phyloP scores from a whole-genome alignment of 2,797 vertebrate species.

The Sparus aurata region DNA sequence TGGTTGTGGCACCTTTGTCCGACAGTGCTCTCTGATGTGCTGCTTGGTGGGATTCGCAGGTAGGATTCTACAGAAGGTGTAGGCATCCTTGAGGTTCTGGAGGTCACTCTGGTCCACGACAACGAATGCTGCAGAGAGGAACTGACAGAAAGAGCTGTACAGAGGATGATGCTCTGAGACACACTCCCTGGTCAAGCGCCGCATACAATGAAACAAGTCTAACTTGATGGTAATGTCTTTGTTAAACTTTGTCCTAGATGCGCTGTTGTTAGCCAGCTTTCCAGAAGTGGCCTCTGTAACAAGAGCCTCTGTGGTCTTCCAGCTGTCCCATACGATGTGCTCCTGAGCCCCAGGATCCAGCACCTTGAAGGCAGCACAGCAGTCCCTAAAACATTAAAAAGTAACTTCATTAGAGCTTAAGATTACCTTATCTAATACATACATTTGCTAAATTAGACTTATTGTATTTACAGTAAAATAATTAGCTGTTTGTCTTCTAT shows the following conservation, averaged over 20 bases:
- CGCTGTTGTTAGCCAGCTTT: background rate
- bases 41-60: slow-evolving; percentile 15
- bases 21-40: background rate
- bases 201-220: slow-evolving; percentile 12
- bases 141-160: background rate
- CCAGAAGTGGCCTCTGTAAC: background rate
- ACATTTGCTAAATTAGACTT: too few relatives aligned
- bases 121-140: background rate
- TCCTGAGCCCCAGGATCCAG: too few relatives aligned
- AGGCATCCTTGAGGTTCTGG: background rate
- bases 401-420: too few relatives aligned
- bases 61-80: background rate
- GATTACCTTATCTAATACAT: too few relatives aligned
- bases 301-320: background rate
- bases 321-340: background rate
- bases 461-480: too few relatives aligned
- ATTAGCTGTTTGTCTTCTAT: too few relatives aligned
- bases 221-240: background rate
- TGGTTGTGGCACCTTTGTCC: slow-evolving; percentile 4
- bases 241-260: background rate
- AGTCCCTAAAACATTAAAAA: too few relatives aligned
- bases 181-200: background rate
- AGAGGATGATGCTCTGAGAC: slow-evolving; percentile 8
- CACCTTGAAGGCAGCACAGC: too few relatives aligned
- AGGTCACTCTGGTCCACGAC: slow-evolving; percentile 1